These are phyloP conservation scores for Volucella zonaria DNA, from an alignment of 2,888 invertebrate genomes.

Conservation along the genomic window DNA sequence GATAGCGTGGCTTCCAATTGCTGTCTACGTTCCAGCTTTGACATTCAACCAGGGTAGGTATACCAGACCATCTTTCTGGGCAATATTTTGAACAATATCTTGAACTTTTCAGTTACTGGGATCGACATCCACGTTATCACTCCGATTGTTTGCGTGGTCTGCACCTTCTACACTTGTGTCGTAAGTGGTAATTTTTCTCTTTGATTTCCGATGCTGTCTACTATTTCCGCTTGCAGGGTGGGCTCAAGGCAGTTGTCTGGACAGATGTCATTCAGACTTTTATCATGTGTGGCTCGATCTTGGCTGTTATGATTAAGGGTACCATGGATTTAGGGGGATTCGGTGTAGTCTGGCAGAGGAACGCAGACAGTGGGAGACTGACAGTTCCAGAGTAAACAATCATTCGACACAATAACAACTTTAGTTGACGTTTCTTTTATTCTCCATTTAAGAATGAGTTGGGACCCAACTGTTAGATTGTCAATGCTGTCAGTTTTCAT, in stretches of 20 bases:
- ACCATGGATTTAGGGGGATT: constrained; percentile 89
- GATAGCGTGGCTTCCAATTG: constrained; percentile 80
- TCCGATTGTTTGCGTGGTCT: constrained; percentile 89
- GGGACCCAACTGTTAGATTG: constrained; percentile 91
- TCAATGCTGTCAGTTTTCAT: constrained; percentile 89
- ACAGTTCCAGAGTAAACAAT: constrained; percentile 87
- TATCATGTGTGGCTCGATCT: constrained; percentile 89
- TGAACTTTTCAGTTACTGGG: constrained; percentile 83
- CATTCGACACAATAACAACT: neutral
- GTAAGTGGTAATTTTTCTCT: constrained; percentile 83
- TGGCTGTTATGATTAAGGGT: constrained; percentile 89
- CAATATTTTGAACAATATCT: neutral
- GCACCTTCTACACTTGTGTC: constrained; percentile 96
- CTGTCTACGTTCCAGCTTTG: constrained; percentile 89
- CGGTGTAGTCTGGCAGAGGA: constrained; percentile 86
- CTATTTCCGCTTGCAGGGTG: constrained; percentile 84
- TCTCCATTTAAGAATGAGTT: constrained; percentile 86
- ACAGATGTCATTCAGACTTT: constrained; percentile 92
- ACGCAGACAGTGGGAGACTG: constrained; percentile 87
- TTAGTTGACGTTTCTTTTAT: neutral
- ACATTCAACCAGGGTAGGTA: constrained; percentile 90
- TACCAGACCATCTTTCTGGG: neutral
- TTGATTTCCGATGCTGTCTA: neutral
- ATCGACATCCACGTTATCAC: constrained; percentile 91
- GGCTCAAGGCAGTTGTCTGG: constrained; percentile 92